phyloP scores from a whole-genome alignment of 1,140 invertebrate genomes.

The Bombus waltoni region DNA sequence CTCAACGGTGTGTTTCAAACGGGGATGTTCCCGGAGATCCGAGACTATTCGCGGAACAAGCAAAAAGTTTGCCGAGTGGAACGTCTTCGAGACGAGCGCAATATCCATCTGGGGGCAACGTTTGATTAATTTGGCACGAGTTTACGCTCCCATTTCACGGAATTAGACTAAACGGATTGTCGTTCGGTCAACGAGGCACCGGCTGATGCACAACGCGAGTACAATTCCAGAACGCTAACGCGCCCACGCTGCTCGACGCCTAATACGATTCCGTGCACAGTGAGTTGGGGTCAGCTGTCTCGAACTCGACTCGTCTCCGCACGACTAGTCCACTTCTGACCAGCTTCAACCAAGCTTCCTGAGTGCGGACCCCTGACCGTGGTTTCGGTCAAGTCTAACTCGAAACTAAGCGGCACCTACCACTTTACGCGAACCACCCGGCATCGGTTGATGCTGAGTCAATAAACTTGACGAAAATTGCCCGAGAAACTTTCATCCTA shows the following conservation, averaged over 20 bases:
- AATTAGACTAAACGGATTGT: conserved; percentile 82
- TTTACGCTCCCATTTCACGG: conserved; percentile 71
- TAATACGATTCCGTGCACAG: conserved; percentile 78
- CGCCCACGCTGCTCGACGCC: conserved; percentile 68
- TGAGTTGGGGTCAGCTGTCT: conserved; percentile 74
- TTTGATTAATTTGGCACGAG: conserved; percentile 68
- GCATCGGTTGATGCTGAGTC: conserved; percentile 21
- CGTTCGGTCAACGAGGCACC: conserved; percentile 65
- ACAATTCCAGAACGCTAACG: conserved; percentile 77
- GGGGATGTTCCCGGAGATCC: neutral
- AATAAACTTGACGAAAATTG: conserved; percentile 39
- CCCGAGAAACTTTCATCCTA: conserved; percentile 21
- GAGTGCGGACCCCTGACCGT: neutral
- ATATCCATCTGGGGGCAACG: conserved; percentile 29
- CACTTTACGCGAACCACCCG: neutral
- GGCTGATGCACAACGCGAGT: conserved; percentile 75
- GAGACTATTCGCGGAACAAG: neutral
- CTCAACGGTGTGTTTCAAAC: neutral
- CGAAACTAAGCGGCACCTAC: conserved; percentile 15
- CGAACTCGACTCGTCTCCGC: conserved; percentile 71
- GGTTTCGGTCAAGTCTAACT: conserved; percentile 45
- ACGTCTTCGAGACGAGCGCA: neutral
- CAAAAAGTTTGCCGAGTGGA: conserved; percentile 1
- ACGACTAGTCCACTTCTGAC: conserved; percentile 54
- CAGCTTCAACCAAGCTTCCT: conserved; percentile 1